phyloP scores from a whole-genome alignment of 1,140 invertebrate species.

The Zaprionus capensis region DNA sequence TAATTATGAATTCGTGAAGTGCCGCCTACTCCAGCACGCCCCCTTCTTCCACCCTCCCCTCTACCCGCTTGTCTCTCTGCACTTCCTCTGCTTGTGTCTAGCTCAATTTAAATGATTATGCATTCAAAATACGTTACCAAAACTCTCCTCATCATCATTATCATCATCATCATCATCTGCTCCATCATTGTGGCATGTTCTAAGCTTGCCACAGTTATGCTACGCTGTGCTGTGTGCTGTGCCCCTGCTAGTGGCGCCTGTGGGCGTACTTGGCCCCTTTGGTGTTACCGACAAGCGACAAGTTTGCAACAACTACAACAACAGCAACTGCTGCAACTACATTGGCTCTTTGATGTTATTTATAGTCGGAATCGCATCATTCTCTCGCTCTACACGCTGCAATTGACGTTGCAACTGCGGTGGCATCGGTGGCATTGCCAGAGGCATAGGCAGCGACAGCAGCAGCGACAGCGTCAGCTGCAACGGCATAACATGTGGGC shows the following conservation, averaged over 20 bases:
- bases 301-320: conserved; percentile 23
- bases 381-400: conserved; percentile 10
- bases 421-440: conserved; percentile 11
- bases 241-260: conserved; percentile 14
- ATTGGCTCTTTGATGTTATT: conserved; percentile 33
- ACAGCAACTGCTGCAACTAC: conserved; percentile 7
- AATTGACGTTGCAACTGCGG: conserved; percentile 36
- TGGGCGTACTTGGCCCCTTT: conserved; percentile 38
- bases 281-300: conserved; percentile 31
- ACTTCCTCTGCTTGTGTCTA: conserved; percentile 6
- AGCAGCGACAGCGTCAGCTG: conserved; percentile 20
- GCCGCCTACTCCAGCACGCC: conserved; percentile 3
- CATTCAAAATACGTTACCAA: conserved; percentile 68
- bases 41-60: not conserved
- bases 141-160: conserved; percentile 56
- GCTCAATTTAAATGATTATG: conserved; percentile 49
- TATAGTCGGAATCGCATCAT: conserved; percentile 34
- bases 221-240: conserved; percentile 7
- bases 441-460: conserved; percentile 10
- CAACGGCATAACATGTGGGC: conserved; percentile 20
- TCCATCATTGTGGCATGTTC: conserved; percentile 28
- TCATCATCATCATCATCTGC: not conserved
- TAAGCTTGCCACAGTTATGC: conserved; percentile 25
- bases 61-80: no score
- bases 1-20: conserved; percentile 40